Evolutionary conservation across 2,888 invertebrate genomes (phyloP).

Genomic region (Eupithecia exiguata): DNA sequence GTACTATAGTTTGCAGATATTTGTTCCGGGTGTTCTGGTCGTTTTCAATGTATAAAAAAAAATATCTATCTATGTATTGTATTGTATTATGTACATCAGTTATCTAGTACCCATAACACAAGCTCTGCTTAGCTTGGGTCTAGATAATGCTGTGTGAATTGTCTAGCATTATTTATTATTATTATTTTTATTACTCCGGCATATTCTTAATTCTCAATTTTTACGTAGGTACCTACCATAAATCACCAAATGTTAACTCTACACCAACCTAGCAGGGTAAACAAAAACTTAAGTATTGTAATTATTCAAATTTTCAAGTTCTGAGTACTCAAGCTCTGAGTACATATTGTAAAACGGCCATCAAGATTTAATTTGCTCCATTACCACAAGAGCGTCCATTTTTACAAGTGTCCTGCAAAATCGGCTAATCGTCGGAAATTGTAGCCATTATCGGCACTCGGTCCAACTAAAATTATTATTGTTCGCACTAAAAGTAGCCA

Average conservation of each 20-base stretch:
- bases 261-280: background rate
- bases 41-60: no score
- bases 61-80: no score
- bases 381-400: slow-evolving; percentile 66
- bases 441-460: slow-evolving; percentile 81
- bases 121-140: no score
- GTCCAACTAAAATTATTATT: slow-evolving; percentile 82
- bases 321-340: background rate
- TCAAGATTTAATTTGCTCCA: slow-evolving; percentile 35
- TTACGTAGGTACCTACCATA: no score
- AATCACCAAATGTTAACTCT: background rate
- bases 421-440: slow-evolving; percentile 82
- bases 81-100: no score
- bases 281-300: background rate
- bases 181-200: no score
- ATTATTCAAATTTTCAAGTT: slow-evolving; percentile 2
- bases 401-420: slow-evolving; percentile 76
- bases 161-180: no score
- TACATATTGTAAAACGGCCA: slow-evolving; percentile 15
- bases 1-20: no score
- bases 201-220: no score
- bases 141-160: no score
- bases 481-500: slow-evolving; percentile 81
- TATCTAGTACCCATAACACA: no score
- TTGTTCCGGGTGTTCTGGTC: no score